phyloP scores from a whole-genome alignment of 2,113 vertebrate species.

The Lagopus muta region DNA sequence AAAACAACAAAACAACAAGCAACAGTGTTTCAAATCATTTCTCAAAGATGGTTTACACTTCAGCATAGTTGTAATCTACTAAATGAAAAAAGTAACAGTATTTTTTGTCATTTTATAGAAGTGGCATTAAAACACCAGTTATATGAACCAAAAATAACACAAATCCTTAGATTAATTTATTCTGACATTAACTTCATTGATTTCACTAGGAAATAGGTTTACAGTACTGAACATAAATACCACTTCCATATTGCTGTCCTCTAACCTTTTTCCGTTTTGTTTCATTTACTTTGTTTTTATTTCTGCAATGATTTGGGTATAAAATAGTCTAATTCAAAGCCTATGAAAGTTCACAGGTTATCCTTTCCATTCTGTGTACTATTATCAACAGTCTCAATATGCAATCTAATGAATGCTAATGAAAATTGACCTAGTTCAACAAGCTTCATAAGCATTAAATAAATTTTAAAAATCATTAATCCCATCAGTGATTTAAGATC shows the following conservation, averaged over 20 bases:
- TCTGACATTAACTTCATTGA: neutral
- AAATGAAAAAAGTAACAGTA: neutral
- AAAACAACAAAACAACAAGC: neutral
- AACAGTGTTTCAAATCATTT: neutral
- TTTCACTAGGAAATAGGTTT: neutral
- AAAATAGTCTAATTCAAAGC: neutral
- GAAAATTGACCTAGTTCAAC: neutral
- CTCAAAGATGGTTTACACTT: neutral
- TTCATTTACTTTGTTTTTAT: neutral
- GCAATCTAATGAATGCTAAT: neutral
- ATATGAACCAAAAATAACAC: neutral
- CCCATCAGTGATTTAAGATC: neutral
- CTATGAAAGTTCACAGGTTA: neutral
- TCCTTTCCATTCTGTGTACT: neutral
- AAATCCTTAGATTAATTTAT: constrained; percentile 23
- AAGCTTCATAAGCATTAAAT: neutral
- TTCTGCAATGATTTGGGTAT: neutral
- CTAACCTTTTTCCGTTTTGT: neutral
- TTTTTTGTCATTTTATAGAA: neutral
- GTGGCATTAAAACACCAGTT: neutral
- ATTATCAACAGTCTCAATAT: neutral
- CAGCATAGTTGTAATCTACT: neutral
- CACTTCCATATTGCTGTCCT: neutral
- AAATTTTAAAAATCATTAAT: neutral
- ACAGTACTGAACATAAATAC: neutral